phyloP scores from a whole-genome alignment of 2,113 vertebrate species.

The Pygoscelis antarcticus region DNA sequence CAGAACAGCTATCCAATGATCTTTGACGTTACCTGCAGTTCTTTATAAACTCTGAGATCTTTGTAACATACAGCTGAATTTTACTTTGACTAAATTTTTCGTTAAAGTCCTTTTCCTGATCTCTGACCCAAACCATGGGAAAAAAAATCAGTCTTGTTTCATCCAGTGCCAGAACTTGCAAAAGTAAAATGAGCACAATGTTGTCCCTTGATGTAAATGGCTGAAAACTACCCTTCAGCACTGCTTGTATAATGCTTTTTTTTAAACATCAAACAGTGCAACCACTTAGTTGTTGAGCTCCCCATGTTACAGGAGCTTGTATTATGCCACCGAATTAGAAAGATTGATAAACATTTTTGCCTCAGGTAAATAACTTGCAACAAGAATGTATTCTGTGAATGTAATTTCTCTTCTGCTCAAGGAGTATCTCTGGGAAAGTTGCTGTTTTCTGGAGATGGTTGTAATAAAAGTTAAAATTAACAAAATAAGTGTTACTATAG shows the following conservation, averaged over 20 bases:
- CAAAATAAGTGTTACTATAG: background rate
- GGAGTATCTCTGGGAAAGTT: background rate
- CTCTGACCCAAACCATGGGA: background rate
- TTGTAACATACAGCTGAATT: background rate
- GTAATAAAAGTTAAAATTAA: conserved; percentile 46
- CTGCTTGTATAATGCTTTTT: background rate
- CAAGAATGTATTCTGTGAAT: background rate
- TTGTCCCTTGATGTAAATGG: background rate
- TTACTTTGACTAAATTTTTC: background rate
- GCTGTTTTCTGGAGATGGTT: conserved; percentile 14
- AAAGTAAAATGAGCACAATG: background rate
- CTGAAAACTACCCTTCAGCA: background rate
- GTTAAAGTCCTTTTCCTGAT: background rate
- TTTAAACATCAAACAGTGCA: background rate
- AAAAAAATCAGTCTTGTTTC: background rate
- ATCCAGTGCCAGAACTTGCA: background rate
- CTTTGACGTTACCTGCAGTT: background rate
- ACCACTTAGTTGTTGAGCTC: background rate
- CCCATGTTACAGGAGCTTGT: background rate
- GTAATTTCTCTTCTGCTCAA: conserved; percentile 6
- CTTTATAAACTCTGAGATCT: background rate
- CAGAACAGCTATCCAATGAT: background rate
- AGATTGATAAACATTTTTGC: background rate
- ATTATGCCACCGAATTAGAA: background rate
- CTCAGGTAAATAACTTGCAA: conserved; percentile 6